These are phyloP conservation scores for Gallinago paraguaiae DNA, from an alignment of 2,113 vertebrate genomes.

Conservation along the genomic window DNA sequence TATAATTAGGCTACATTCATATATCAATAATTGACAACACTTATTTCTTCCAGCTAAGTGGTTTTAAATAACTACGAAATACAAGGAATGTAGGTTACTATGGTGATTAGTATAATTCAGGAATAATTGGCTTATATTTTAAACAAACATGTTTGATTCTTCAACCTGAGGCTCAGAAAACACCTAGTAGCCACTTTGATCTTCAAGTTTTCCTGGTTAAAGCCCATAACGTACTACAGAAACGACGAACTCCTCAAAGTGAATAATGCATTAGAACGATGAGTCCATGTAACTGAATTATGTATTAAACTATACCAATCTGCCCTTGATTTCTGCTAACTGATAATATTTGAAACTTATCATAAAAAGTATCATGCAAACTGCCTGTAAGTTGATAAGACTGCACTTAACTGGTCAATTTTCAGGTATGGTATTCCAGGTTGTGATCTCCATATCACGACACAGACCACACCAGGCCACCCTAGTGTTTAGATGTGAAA, in stretches of 20 bases:
- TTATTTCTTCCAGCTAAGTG: slow-evolving; percentile 37
- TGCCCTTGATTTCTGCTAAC: not conserved
- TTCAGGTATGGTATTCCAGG: not conserved
- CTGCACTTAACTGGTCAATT: not conserved
- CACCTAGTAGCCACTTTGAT: not conserved
- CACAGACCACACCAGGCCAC: not conserved
- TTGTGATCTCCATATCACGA: not conserved
- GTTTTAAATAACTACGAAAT: slow-evolving; percentile 17
- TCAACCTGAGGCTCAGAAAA: not conserved
- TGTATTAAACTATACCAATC: not conserved
- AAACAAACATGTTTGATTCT: not conserved
- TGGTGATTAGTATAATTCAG: slow-evolving; percentile 10
- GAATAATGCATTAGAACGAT: not conserved
- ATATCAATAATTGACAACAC: slow-evolving; percentile 43
- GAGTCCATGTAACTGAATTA: not conserved
- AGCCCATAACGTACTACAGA: not conserved
- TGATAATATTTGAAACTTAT: not conserved
- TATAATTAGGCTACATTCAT: slow-evolving; percentile 22
- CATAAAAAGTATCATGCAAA: not conserved
- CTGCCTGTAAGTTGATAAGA: not conserved
- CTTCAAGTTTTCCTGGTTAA: not conserved
- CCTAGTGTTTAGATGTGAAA: not conserved
- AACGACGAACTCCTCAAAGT: not conserved
- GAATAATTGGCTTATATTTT: slow-evolving; percentile 31
- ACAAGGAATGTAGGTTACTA: slow-evolving; percentile 19